Conservation (phyloP, 2,113 vertebrate species). For the Fulica atra region DNA sequence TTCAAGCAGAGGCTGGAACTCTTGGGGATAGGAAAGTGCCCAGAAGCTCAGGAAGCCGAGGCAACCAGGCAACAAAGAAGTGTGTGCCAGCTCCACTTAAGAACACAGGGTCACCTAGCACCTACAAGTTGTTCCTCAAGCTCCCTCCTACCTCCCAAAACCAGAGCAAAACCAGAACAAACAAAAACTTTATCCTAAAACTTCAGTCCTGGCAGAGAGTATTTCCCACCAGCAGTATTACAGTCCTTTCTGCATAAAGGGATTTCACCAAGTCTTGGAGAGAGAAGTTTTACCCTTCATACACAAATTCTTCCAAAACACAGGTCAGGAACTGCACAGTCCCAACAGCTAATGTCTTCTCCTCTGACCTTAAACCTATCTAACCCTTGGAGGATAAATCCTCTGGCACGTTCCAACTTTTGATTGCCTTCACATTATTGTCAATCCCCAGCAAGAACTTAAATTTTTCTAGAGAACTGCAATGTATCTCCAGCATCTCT, state of each 20-base stretch:
- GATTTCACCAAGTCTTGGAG: neutral
- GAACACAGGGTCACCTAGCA: accelerated
- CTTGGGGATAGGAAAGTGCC: neutral
- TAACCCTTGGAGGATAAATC: neutral
- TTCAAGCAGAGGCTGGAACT: neutral
- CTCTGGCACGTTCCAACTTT: neutral
- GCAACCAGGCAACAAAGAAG: neutral
- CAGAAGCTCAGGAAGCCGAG: neutral
- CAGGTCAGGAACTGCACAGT: neutral
- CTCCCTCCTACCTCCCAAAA: neutral
- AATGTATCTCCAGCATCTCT: neutral
- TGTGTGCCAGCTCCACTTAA: neutral
- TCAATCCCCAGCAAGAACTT: neutral
- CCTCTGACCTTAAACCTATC: neutral
- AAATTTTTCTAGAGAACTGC: neutral
- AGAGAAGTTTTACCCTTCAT: neutral
- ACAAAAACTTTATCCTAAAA: neutral
- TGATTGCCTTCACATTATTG: neutral
- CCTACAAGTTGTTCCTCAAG: neutral
- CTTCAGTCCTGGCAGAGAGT: neutral
- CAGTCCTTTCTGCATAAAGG: neutral
- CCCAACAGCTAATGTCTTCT: neutral
- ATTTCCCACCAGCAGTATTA: neutral
- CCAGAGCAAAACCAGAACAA: neutral
- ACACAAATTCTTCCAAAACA: neutral